These are phyloP conservation scores for Vanessa tameamea DNA, from an alignment of 1,140 invertebrate species.

Conservation along the genomic window DNA sequence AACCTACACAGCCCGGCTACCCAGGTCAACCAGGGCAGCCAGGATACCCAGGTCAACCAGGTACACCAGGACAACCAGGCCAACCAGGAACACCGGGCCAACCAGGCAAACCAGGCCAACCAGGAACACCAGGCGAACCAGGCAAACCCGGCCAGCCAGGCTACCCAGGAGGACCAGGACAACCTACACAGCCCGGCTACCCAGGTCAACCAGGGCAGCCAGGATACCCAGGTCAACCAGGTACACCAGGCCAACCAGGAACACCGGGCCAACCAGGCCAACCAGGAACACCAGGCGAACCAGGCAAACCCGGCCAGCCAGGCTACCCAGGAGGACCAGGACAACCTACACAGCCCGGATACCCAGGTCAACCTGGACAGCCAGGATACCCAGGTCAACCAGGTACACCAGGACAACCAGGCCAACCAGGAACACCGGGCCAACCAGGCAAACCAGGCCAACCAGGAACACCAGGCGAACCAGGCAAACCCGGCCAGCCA, in stretches of 20 bases:
- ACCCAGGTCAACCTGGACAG: slow-evolving; percentile 39
- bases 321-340: slow-evolving; percentile 35
- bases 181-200: slow-evolving; percentile 31
- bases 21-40: slow-evolving; percentile 28
- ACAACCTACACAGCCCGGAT: slow-evolving; percentile 29
- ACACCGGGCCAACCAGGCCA: slow-evolving; percentile 35
- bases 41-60: slow-evolving; percentile 8
- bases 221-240: slow-evolving; percentile 36
- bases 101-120: slow-evolving; percentile 35
- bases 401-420: neutral
- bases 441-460: slow-evolving; percentile 35
- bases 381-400: slow-evolving; percentile 37
- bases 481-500: slow-evolving; percentile 38
- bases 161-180: slow-evolving; percentile 34
- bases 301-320: slow-evolving; percentile 32
- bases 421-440: slow-evolving; percentile 27
- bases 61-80: slow-evolving; percentile 36
- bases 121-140: slow-evolving; percentile 39
- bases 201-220: slow-evolving; percentile 37
- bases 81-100: slow-evolving; percentile 30
- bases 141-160: slow-evolving; percentile 40
- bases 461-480: slow-evolving; percentile 37
- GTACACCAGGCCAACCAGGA: slow-evolving; percentile 29
- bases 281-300: slow-evolving; percentile 35
- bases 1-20: slow-evolving; percentile 33